Conservation (phyloP, 2,797 vertebrate species). For the Buphagus erythrorhynchus region DNA sequence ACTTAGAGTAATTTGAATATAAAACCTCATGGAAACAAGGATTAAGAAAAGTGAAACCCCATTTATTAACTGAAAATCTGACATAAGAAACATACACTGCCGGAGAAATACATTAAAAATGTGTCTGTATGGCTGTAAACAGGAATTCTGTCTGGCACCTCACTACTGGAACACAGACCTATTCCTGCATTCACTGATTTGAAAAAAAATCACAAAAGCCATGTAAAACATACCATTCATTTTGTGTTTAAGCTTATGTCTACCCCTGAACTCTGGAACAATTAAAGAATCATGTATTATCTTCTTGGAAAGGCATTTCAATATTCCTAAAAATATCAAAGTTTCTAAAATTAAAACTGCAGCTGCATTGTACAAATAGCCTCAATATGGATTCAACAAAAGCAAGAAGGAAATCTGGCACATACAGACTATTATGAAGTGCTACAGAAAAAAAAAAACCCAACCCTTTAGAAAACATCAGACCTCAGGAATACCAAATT, state of each 20-base stretch:
- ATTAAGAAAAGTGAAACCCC: background rate
- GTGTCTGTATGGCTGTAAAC: background rate
- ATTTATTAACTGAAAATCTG: background rate
- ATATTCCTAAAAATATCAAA: conserved; percentile 52
- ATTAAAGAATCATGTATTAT: conserved; percentile 40
- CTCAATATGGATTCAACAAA: conserved; percentile 43
- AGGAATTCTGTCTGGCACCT: background rate
- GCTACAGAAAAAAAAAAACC: background rate
- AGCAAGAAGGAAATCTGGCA: conserved; percentile 64
- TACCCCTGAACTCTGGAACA: conserved; percentile 2
- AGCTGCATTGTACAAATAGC: conserved; percentile 49
- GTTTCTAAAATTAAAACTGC: conserved; percentile 62
- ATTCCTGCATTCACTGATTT: background rate
- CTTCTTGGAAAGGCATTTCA: conserved; percentile 61
- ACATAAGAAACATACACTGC: background rate
- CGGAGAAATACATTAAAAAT: background rate
- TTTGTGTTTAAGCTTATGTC: background rate
- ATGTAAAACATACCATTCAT: background rate
- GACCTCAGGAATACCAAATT: conserved; percentile 16
- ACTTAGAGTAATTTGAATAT: background rate
- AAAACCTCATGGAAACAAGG: background rate
- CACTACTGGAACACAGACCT: background rate
- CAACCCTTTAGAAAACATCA: conserved; percentile 29
- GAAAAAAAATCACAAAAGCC: background rate
- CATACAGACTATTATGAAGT: conserved; percentile 35